Percentiles rank a stretch among this genome's conserved stretches.
Conservation (phyloP, 2,888 invertebrate species). For the Stegophylla sp. region DNA sequence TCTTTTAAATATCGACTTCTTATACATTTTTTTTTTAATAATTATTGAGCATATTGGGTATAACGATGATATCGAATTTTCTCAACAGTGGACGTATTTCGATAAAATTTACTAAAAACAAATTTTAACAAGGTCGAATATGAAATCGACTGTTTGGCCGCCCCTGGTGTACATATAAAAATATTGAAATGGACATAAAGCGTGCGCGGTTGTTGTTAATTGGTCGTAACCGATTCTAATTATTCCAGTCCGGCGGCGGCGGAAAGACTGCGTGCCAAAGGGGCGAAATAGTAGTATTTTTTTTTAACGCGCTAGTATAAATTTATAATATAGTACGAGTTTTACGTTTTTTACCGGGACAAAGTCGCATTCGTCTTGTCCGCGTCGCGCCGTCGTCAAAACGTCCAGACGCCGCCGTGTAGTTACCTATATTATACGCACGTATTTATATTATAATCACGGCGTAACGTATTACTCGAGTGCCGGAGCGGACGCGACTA, state of each 20-base stretch:
- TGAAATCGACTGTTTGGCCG: no score
- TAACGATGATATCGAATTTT: no score
- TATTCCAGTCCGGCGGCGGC: conserved; percentile 27
- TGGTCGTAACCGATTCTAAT: conserved; percentile 20
- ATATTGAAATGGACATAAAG: no score
- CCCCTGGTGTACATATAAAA: no score
- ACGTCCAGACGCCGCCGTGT: neutral
- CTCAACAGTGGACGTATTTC: no score
- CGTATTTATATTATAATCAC: neutral
- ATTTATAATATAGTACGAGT: no score
- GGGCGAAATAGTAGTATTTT: conserved; percentile 20
- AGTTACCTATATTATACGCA: no score
- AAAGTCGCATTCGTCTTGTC: conserved; percentile 19
- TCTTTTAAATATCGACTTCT: no score
- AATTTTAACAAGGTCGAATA: no score
- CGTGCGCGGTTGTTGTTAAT: neutral
- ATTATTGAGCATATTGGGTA: no score
- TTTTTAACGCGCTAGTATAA: conserved; percentile 24
- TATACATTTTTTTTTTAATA: no score
- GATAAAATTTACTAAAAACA: no score
- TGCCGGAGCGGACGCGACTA: conserved; percentile 19
- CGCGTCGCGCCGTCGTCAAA: neutral
- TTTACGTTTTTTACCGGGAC: neutral
- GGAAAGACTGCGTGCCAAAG: conserved; percentile 23
- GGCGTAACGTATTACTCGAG: neutral